phyloP scores from a whole-genome alignment of 1,140 invertebrate species.

The Metopolophium dirhodum region DNA sequence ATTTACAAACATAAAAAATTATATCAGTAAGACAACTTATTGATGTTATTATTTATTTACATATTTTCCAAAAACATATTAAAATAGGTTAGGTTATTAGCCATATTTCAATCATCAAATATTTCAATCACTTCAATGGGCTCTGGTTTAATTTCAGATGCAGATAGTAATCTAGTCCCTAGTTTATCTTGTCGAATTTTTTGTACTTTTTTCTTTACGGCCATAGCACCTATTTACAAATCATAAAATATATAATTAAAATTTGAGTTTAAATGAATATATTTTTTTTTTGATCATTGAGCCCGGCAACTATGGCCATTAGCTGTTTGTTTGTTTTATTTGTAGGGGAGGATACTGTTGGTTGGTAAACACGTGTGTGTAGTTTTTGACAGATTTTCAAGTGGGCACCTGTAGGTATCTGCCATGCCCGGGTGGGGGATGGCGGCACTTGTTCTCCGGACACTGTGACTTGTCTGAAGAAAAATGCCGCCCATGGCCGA shows the following conservation, averaged over 20 bases:
- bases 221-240: slow-evolving; percentile 30
- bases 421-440: too few relatives aligned
- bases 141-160: slow-evolving; percentile 29
- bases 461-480: too few relatives aligned
- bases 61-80: neutral
- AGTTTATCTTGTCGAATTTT: slow-evolving; percentile 26
- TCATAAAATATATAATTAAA: neutral
- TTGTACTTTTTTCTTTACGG: slow-evolving; percentile 29
- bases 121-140: slow-evolving; percentile 49
- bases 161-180: neutral
- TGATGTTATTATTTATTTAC: neutral
- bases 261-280: neutral
- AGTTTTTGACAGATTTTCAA: too few relatives aligned
- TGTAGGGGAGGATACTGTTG: too few relatives aligned
- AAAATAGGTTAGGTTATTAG: neutral
- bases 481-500: too few relatives aligned
- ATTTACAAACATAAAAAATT: neutral
- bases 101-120: slow-evolving; percentile 61
- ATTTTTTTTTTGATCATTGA: neutral
- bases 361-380: too few relatives aligned
- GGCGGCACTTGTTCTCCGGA: too few relatives aligned
- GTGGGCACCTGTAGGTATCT: too few relatives aligned
- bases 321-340: too few relatives aligned
- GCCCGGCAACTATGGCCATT: too few relatives aligned
- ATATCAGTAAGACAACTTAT: neutral